Evolutionary conservation across 1,140 invertebrate genomes (phyloP).

Genomic region (Choristoneura fumiferana): DNA sequence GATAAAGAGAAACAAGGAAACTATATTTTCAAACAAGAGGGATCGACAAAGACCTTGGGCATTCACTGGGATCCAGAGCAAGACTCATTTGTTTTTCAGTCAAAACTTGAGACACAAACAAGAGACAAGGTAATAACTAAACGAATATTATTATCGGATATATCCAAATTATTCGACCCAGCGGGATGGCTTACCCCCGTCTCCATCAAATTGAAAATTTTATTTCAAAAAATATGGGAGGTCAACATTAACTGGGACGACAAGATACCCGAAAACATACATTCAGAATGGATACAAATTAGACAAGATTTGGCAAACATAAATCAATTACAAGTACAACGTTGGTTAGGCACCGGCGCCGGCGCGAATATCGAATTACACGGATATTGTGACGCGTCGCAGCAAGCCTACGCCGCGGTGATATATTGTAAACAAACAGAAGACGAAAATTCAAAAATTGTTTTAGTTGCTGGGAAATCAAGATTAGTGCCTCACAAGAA

Average conservation of each 20-base stretch:
- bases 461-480: conserved; percentile 28
- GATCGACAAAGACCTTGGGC: no score
- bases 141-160: not conserved
- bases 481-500: conserved; percentile 28
- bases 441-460: not conserved
- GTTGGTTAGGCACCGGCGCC: conserved; percentile 16
- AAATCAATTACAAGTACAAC: conserved; percentile 12
- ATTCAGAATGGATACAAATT: not conserved
- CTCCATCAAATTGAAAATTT: not conserved
- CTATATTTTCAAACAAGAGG: not conserved
- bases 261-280: not conserved
- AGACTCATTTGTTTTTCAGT: not conserved
- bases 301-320: not conserved
- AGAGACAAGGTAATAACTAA: not conserved
- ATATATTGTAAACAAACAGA: conserved; percentile 43
- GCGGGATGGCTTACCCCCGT: not conserved
- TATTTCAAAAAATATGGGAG: not conserved
- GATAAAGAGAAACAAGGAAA: not conserved
- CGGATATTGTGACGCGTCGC: conserved; percentile 57
- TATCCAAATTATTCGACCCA: not conserved
- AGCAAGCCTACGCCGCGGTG: conserved; percentile 48
- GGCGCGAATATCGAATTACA: conserved; percentile 28
- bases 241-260: not conserved
- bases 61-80: not conserved
- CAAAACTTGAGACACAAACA: not conserved